Evolutionary conservation across 1,140 invertebrate genomes (phyloP).

Genomic region (Bombus pyrosoma): DNA sequence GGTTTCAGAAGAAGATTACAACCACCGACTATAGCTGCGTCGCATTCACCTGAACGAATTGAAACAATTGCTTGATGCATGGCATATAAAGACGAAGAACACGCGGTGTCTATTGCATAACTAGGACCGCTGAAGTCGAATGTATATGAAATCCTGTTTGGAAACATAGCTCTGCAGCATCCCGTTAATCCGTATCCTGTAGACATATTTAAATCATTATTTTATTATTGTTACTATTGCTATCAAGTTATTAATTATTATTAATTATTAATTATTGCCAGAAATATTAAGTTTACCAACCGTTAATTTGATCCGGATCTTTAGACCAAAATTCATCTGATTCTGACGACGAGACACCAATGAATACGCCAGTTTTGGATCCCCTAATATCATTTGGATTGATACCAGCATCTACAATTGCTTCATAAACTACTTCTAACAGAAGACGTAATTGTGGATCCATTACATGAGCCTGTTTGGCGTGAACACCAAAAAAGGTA

Average conservation of each 20-base stretch:
- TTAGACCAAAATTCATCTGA: conserved; percentile 91
- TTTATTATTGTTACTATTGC: not conserved
- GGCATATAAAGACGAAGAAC: conserved; percentile 95
- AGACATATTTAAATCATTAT: not conserved
- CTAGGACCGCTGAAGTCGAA: conserved; percentile 97
- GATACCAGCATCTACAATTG: conserved; percentile 95
- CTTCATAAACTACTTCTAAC: conserved; percentile 96
- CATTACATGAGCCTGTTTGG: conserved; percentile 97
- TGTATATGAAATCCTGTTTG: conserved; percentile 97
- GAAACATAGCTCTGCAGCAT: conserved; percentile 96
- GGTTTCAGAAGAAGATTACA: conserved; percentile 93
- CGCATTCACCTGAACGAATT: conserved; percentile 93
- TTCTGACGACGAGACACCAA: conserved; percentile 94
- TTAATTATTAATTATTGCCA: too few relatives aligned
- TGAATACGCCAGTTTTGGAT: conserved; percentile 94
- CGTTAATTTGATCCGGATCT: conserved; percentile 90
- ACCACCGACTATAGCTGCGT: conserved; percentile 96
- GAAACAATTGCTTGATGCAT: conserved; percentile 93
- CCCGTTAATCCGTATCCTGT: conserved; percentile 93
- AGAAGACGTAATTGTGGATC: conserved; percentile 96
- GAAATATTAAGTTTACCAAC: conserved; percentile 71
- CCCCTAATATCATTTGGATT: conserved; percentile 92
- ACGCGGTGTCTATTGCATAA: conserved; percentile 97
- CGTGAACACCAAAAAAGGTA: conserved; percentile 96
- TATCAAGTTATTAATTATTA: too few relatives aligned